Evolutionary conservation across 2,888 invertebrate species (phyloP).

Genomic region (Aphidius colemani): DNA sequence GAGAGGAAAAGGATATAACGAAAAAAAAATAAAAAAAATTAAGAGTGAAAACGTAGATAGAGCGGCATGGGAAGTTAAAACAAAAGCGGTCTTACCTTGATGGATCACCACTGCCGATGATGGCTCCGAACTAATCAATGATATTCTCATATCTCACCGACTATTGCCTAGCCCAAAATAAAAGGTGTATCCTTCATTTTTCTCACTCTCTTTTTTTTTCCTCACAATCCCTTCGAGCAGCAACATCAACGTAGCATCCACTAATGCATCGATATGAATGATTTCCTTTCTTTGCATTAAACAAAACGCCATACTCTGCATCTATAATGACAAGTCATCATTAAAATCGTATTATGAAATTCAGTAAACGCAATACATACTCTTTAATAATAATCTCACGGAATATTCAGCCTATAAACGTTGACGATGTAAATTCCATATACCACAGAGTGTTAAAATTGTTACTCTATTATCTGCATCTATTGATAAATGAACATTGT

Average conservation of each 20-base stretch:
- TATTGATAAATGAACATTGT: too few relatives aligned
- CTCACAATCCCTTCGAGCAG: constrained; percentile 29
- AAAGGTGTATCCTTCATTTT: constrained; percentile 50
- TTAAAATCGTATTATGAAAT: constrained; percentile 52
- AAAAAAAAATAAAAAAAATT: constrained; percentile 4
- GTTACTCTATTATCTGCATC: too few relatives aligned
- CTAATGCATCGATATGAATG: constrained; percentile 28
- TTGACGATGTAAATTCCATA: too few relatives aligned
- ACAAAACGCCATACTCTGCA: not conserved
- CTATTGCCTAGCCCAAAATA: constrained; percentile 50
- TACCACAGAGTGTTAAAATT: too few relatives aligned
- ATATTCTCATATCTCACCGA: constrained; percentile 50
- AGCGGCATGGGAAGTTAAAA: constrained; percentile 30
- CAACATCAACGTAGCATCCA: constrained; percentile 27
- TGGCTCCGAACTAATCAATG: constrained; percentile 60
- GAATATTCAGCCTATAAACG: too few relatives aligned
- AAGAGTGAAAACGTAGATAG: constrained; percentile 28
- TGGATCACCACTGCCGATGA: constrained; percentile 58
- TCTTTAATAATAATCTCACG: too few relatives aligned
- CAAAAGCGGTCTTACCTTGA: constrained; percentile 47
- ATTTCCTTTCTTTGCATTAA: too few relatives aligned
- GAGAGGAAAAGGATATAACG: not conserved
- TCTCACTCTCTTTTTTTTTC: constrained; percentile 27
- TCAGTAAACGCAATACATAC: too few relatives aligned
- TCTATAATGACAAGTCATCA: constrained; percentile 52